Base-by-base conservation (phyloP, 1,140 invertebrate genomes). In the Muscidifurax raptorellus region DNA sequence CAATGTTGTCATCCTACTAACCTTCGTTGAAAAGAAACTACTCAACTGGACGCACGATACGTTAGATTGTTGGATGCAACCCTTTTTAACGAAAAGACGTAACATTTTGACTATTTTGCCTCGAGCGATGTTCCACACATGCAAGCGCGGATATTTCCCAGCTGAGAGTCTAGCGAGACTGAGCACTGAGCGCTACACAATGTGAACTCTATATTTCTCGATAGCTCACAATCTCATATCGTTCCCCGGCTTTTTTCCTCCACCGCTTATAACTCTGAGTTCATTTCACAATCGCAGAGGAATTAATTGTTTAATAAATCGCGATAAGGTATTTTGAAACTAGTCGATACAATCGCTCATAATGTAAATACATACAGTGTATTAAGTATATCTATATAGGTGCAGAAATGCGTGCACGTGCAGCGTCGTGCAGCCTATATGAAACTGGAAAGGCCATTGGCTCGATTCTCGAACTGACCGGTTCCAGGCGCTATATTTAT, bases 101-200 rank as follows among this genome's bases (percentile, higher is more conserved):
- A 85, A 13, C 83, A 85, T 85, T 71, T 81, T 81, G 52, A 18
- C 52, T 59, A 32, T 44, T 47, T 83, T 28, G n/a, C 15, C 15
- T 66, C 30, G 1, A 1, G 52, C 5, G 15, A 0, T 59, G 44
- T n/a, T 59, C 18, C n/a, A 59, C 52, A 22, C 15, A 59, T n/a
- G 18, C n/a, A n/a, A n/a, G n/a, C n/a, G 18, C 18, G 4, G 22
- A 59, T 59, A n/a, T 22, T n/a, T n/a, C 22, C 22, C 22, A 22
- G 52, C 52, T 22, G 52, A n/a, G 52, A 59, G 22, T 59, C 52
- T 9, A 22, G 18, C 18, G 22, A 59, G 52, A n/a, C 18, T 59
- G 52, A 59, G 52, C 52, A n/a, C 18, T 59, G 52, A 59, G 52
- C 52, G 15, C 52, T 59, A 59, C 6, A 59, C 18, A 22, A 59